Evolutionary conservation across 2,888 invertebrate genomes (phyloP).

Genomic region (Drosophila neutralis): DNA sequence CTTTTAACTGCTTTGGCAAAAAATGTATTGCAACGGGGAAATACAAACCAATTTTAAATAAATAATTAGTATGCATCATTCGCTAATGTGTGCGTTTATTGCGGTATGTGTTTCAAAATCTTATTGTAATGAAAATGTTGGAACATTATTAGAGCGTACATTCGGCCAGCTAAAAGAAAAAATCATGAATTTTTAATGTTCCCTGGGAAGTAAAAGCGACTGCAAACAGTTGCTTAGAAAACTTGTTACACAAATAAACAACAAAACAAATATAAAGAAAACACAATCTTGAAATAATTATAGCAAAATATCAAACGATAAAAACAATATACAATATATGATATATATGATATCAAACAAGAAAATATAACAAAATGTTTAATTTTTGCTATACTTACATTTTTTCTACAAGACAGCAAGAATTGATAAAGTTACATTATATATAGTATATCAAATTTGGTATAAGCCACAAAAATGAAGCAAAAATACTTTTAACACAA

Average conservation of each 20-base stretch:
- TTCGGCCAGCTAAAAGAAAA: conserved; percentile 18
- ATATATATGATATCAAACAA: conserved; percentile 5
- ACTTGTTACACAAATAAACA: conserved; percentile 15
- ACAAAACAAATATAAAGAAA: conserved; percentile 23
- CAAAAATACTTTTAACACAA: conserved; percentile 8
- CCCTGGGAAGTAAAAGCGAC: conserved; percentile 4
- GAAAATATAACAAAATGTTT: conserved; percentile 22
- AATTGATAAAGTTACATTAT: conserved; percentile 27
- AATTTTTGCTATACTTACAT: conserved; percentile 8
- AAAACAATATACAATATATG: background rate
- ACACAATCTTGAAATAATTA: conserved; percentile 4
- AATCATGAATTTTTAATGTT: conserved; percentile 33
- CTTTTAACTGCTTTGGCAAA: conserved; percentile 34
- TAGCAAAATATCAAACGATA: conserved; percentile 21
- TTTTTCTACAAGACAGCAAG: conserved; percentile 16
- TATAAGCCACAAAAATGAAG: conserved; percentile 15
- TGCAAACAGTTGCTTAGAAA: conserved; percentile 21
- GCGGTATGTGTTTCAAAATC: conserved; percentile 27
- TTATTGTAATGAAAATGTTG: conserved; percentile 18
- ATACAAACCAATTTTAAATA: conserved; percentile 5
- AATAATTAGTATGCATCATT: background rate
- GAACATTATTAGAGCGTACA: conserved; percentile 15
- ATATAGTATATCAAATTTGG: conserved; percentile 21
- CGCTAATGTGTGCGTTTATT: conserved; percentile 17
- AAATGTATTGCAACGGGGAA: conserved; percentile 24